Conservation (phyloP, 2,888 invertebrate genomes). For the Furcula furcula region DNA sequence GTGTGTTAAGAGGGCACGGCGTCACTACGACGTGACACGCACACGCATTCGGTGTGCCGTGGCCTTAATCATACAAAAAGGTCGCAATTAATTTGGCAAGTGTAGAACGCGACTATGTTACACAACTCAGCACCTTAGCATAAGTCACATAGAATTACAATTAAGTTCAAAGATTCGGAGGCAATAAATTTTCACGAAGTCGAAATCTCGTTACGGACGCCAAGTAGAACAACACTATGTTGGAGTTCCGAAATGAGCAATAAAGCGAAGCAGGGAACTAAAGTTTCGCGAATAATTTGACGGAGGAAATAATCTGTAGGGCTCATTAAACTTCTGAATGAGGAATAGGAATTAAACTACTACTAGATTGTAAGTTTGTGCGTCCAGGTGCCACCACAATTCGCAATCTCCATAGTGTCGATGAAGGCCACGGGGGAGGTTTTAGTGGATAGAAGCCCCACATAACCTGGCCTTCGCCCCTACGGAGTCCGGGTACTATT, state of each 20-base stretch:
- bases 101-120: background rate
- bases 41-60: background rate
- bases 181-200: slow-evolving; percentile 25
- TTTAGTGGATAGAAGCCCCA: too few species aligned
- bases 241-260: slow-evolving; percentile 8
- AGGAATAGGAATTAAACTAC: too few species aligned
- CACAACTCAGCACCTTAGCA: slow-evolving; percentile 4
- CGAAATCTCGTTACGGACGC: slow-evolving; percentile 18
- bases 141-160: slow-evolving; percentile 15
- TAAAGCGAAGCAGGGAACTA: background rate
- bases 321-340: too few species aligned
- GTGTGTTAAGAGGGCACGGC: too few species aligned
- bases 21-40: too few species aligned
- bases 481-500: too few species aligned
- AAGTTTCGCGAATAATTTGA: background rate
- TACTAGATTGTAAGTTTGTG: too few species aligned
- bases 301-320: background rate
- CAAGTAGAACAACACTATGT: slow-evolving; percentile 14
- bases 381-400: background rate
- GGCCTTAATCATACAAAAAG: background rate
- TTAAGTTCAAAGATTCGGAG: slow-evolving; percentile 21
- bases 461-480: too few species aligned
- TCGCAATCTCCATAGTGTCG: too few species aligned
- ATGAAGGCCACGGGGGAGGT: too few species aligned
- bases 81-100: slow-evolving; percentile 1